Conservation (phyloP, 1,140 invertebrate genomes). For the Artemia franciscana region DNA sequence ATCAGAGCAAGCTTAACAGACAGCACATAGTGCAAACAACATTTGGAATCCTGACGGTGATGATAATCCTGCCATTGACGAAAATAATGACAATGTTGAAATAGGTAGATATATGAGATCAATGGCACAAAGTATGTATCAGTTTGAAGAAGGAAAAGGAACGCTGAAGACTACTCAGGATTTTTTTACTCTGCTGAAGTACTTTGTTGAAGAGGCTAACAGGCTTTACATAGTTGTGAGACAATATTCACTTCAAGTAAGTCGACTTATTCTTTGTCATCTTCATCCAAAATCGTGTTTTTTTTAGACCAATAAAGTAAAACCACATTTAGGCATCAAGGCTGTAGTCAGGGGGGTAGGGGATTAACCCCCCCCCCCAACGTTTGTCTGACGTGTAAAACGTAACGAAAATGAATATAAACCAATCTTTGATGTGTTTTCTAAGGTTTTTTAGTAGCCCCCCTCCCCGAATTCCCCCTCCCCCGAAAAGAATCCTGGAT, state of each 20-base stretch:
- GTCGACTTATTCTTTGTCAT: too few relatives aligned
- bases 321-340: too few relatives aligned
- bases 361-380: too few relatives aligned
- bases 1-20: slow-evolving; percentile 33
- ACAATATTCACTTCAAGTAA: slow-evolving; percentile 95
- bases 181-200: slow-evolving; percentile 96
- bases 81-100: slow-evolving; percentile 95
- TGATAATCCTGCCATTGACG: slow-evolving; percentile 20
- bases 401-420: too few relatives aligned
- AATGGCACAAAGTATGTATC: slow-evolving; percentile 95
- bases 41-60: slow-evolving; percentile 11
- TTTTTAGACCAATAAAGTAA: too few relatives aligned
- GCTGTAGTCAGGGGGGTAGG: too few relatives aligned
- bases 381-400: too few relatives aligned
- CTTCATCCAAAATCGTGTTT: too few relatives aligned
- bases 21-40: slow-evolving; percentile 28
- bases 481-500: too few relatives aligned
- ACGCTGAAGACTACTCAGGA: slow-evolving; percentile 94
- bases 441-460: too few relatives aligned
- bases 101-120: slow-evolving; percentile 95
- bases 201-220: slow-evolving; percentile 98
- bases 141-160: slow-evolving; percentile 94
- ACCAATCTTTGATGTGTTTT: too few relatives aligned
- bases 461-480: too few relatives aligned
- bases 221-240: slow-evolving; percentile 94